A percentile compares a stretch with the other conserved stretches of the same genome.
These are phyloP conservation scores for Enteromius paludinosus DNA, from an alignment of 2,797 vertebrate species.

Conservation along the genomic window DNA sequence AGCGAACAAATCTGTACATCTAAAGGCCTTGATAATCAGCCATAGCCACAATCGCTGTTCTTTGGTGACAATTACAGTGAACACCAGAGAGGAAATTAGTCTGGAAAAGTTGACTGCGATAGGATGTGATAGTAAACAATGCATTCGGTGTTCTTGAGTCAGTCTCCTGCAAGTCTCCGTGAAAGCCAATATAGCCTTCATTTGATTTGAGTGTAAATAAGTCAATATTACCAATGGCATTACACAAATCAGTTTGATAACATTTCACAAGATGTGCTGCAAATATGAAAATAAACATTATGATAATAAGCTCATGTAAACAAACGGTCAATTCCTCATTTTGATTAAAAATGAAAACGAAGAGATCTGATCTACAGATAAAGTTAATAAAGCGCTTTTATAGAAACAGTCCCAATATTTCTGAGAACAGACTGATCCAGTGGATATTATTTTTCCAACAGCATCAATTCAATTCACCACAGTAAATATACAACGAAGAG, in stretches of 20 bases:
- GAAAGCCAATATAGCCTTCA: not conserved
- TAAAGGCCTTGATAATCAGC: not conserved
- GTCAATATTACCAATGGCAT: not conserved
- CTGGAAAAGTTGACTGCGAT: slow-evolving; percentile 17
- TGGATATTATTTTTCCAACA: not conserved
- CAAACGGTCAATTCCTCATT: not conserved
- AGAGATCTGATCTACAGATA: not conserved
- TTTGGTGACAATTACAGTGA: not conserved
- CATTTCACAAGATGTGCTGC: not conserved
- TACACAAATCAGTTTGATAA: not conserved
- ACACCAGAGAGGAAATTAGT: not conserved
- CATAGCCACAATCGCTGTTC: slow-evolving; percentile 1
- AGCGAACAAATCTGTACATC: not conserved
- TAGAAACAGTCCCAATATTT: not conserved
- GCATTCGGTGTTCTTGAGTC: not conserved
- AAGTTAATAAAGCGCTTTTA: not conserved
- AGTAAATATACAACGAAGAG: not conserved
- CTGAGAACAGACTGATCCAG: not conserved
- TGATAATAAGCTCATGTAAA: not conserved
- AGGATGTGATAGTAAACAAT: slow-evolving; percentile 11
- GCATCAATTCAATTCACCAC: not conserved
- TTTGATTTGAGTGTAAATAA: not conserved
- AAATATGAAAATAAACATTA: not conserved
- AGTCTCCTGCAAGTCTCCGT: not conserved
- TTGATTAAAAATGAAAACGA: not conserved